These are phyloP conservation scores for Orthosia cruda DNA, from an alignment of 2,888 invertebrate species.

Conservation along the genomic window DNA sequence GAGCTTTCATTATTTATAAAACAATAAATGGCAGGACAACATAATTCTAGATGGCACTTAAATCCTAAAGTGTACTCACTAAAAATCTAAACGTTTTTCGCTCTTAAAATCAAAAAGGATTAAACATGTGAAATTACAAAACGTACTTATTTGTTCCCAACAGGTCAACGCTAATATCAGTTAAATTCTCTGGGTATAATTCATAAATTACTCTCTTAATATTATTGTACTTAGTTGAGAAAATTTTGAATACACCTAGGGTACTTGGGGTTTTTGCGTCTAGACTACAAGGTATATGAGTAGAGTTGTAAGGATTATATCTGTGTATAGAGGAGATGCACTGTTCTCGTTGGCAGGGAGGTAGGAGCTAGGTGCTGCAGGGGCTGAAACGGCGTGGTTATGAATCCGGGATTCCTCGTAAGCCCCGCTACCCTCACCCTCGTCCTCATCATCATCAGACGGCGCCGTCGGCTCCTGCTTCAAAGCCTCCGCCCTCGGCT, in stretches of 20 bases:
- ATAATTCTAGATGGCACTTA: constrained; percentile 37
- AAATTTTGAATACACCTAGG: constrained; percentile 52
- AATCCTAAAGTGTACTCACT: constrained; percentile 26
- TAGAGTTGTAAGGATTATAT: constrained; percentile 51
- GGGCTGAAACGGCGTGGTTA: constrained; percentile 81
- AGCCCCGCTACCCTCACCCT: constrained; percentile 85
- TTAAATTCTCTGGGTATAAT: constrained; percentile 78
- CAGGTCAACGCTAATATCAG: constrained; percentile 80
- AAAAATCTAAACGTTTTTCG: constrained; percentile 36
- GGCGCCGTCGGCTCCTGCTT: constrained; percentile 85
- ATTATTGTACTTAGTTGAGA: constrained; percentile 67
- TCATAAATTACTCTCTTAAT: constrained; percentile 71
- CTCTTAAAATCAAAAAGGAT: constrained; percentile 52
- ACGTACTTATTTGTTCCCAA: constrained; percentile 82
- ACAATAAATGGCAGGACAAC: constrained; percentile 44
- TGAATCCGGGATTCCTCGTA: constrained; percentile 81
- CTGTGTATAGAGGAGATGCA: constrained; percentile 64
- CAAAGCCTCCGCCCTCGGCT: constrained; percentile 83
- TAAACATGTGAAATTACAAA: constrained; percentile 65
- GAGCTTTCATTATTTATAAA: constrained; percentile 9
- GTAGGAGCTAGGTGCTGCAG: constrained; percentile 86
- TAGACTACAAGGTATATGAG: constrained; percentile 72
- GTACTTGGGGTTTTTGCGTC: constrained; percentile 54
- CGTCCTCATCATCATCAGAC: constrained; percentile 89
- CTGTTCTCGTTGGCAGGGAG: constrained; percentile 84